Conservation (phyloP, 1,140 invertebrate genomes). For the Drosophila cardini region DNA sequence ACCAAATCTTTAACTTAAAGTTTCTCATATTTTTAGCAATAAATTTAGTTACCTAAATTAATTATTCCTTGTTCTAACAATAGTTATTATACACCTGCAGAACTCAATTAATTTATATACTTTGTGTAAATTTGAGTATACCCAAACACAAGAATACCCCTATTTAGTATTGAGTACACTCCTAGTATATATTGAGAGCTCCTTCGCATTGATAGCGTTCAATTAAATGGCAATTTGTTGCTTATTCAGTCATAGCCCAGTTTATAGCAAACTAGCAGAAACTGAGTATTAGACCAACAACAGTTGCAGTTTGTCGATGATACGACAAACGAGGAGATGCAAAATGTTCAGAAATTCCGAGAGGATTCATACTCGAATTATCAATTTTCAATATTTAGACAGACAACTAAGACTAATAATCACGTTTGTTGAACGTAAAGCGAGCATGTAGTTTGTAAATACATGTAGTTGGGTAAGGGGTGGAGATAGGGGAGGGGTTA, state of each 20-base stretch:
- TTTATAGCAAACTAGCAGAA: slow-evolving; percentile 13
- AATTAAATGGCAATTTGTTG: slow-evolving; percentile 53
- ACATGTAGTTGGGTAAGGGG: neutral
- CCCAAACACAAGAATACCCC: neutral
- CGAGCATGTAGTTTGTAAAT: slow-evolving; percentile 65
- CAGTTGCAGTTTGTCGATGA: slow-evolving; percentile 31
- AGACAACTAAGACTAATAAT: slow-evolving; percentile 73
- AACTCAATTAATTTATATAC: slow-evolving; percentile 21
- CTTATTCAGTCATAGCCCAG: slow-evolving; percentile 31
- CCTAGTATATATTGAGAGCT: neutral
- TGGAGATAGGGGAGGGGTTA: neutral
- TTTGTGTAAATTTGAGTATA: slow-evolving; percentile 4
- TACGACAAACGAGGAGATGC: slow-evolving; percentile 10
- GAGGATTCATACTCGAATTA: slow-evolving; percentile 54
- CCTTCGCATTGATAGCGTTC: slow-evolving; percentile 14
- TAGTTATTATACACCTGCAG: too few relatives aligned
- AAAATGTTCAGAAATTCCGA: neutral
- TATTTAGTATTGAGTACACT: too few relatives aligned
- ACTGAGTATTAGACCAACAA: slow-evolving; percentile 16
- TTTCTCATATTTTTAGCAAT: too few relatives aligned
- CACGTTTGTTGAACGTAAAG: slow-evolving; percentile 72
- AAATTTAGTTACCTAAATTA: neutral
- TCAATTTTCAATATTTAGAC: slow-evolving; percentile 81
- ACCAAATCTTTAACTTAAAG: too few relatives aligned
- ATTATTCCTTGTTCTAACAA: neutral